These are phyloP conservation scores for Neogale vison DNA, from an alignment of 2,113 vertebrate species.

Conservation along the genomic window DNA sequence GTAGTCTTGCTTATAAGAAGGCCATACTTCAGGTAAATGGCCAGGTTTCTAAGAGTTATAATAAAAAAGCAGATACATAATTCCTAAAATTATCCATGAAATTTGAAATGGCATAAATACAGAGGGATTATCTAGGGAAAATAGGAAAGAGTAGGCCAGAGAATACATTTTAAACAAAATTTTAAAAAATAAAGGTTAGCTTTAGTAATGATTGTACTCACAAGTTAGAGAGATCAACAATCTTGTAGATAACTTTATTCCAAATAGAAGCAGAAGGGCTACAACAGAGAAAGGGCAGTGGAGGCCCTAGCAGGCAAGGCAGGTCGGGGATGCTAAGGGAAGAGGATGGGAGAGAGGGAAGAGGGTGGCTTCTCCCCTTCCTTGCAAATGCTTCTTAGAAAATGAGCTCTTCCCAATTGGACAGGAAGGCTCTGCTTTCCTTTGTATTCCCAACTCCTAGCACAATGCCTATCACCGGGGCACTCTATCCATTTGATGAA, in stretches of 20 bases:
- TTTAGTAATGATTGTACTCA: background rate
- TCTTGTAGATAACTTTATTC: background rate
- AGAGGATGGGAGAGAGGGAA: background rate
- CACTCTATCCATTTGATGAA: background rate
- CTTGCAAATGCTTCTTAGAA: background rate
- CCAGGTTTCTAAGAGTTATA: background rate
- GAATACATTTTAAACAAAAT: background rate
- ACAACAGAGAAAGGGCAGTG: background rate
- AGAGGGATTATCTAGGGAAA: background rate
- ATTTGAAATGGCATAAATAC: background rate
- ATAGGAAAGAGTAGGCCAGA: background rate
- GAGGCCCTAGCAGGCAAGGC: too few relatives aligned
- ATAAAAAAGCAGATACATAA: background rate
- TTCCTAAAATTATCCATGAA: background rate
- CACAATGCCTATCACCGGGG: background rate
- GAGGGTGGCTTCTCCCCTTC: background rate
- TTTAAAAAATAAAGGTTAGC: background rate
- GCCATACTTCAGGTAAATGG: background rate
- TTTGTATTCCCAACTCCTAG: background rate
- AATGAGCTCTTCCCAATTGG: background rate
- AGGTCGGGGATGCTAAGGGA: rapidly evolving
- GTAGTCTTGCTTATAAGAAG: background rate
- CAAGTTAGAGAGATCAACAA: background rate
- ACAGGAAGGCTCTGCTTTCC: background rate
- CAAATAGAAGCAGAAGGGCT: background rate